Evolutionary conservation across 2,113 vertebrate genomes (phyloP), one percentile per base, ranked within the genome.

Genomic region (Gymnorhina tibicen): DNA sequence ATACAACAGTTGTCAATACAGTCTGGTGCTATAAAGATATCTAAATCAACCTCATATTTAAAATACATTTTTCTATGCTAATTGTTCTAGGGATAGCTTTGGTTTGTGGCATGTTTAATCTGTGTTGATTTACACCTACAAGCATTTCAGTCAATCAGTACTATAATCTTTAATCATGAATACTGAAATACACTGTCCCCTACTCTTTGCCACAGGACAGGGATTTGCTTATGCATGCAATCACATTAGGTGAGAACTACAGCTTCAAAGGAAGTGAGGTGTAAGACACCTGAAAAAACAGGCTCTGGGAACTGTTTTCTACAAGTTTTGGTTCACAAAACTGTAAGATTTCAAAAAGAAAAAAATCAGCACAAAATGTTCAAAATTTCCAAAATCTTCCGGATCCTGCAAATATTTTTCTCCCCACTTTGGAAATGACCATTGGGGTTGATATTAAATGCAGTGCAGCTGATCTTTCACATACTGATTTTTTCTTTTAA

Each of bases 381-480:
- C 6, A 52, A 44, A 52, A 22, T 35, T 35, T 60, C 37, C 24
- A 56, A 21, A 8, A 56, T 46, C 62, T 28, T 59, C 19, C 18
- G 16, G 6, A 53, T 47, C 20, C 27, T 47, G 59, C 5, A 27
- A 49, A 62, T 47, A 53, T 24, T 70, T 67, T 92, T 52, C 21
- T 47, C n/a, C 39, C 2, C 5, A 2, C 33, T 91, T 87, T 14
- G 35, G 64, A 83, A 89, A 30, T n/a, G 7, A 53, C 13, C 8
- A n/a, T 66, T 62, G n/a, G 16, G 44, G 3, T 88, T 0, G 0
- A 24, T 46, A 73, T 46, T 35, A n/a, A 70, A 46, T 16, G 11
- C 42, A 47, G 26, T 1, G 6, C 24, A 33, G 19, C 30, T 74
- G 37, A n/a, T 35, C 55, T 70, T 84, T n/a, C 59, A 50, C n/a